phyloP scores from a whole-genome alignment of 2,113 vertebrate species.

The Thermophis baileyi region DNA sequence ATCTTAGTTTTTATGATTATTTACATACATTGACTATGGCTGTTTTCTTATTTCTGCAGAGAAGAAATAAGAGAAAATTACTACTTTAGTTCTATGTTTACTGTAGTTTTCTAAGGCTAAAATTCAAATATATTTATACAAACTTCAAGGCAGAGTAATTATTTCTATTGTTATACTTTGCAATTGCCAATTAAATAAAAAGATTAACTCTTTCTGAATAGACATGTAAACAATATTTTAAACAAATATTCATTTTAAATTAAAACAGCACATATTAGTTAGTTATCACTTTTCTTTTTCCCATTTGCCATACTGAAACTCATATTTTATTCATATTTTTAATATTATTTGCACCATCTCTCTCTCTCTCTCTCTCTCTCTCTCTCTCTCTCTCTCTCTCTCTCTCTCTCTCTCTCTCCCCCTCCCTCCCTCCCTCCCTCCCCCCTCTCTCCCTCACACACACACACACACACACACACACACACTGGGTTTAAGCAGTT shows the following conservation, averaged over 20 bases:
- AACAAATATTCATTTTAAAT: background rate
- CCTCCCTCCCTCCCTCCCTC: too few species aligned
- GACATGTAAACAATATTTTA: background rate
- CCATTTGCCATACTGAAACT: background rate
- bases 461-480: too few species aligned
- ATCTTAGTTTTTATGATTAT: background rate
- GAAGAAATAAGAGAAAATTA: background rate
- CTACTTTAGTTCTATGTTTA: background rate
- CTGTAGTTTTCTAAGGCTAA: background rate
- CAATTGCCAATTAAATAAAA: background rate
- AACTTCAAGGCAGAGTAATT: background rate
- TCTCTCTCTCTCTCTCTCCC: too few species aligned
- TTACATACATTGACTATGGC: background rate
- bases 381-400: too few species aligned
- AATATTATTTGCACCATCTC: background rate
- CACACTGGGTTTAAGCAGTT: background rate
- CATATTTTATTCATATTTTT: background rate
- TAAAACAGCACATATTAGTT: background rate
- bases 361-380: too few species aligned
- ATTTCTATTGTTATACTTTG: background rate
- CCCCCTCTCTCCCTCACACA: too few species aligned
- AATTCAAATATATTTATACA: background rate
- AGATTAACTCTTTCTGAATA: background rate
- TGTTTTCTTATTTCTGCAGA: background rate
- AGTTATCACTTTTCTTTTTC: background rate